Percentiles rank a stretch among this genome's conserved stretches.
Evolutionary conservation across 1,140 invertebrate genomes (phyloP).

Genomic region (Heterodera carotae): DNA sequence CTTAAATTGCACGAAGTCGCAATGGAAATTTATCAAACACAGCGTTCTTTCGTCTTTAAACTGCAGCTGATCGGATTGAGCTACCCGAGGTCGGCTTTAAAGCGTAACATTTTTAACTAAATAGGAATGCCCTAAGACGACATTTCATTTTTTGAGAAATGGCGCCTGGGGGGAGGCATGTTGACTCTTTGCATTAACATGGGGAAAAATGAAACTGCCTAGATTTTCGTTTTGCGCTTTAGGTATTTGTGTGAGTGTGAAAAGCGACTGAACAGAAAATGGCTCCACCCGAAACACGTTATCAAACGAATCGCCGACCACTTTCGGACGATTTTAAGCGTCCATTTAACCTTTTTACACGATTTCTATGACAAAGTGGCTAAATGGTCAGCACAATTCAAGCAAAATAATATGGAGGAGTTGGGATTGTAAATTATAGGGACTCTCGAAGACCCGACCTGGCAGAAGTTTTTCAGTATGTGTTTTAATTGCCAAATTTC

Average conservation of each 20-base stretch:
- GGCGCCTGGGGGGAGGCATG: too few species aligned
- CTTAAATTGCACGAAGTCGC: slow-evolving; percentile 37
- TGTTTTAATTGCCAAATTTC: too few species aligned
- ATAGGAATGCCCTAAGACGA: too few species aligned
- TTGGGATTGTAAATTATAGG: slow-evolving; percentile 27
- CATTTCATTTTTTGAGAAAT: too few species aligned
- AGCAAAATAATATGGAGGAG: too few species aligned
- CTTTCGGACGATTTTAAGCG: slow-evolving; percentile 32
- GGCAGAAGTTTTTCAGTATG: slow-evolving; percentile 34
- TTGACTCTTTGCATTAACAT: too few species aligned
- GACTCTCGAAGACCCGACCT: slow-evolving; percentile 37
- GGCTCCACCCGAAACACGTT: slow-evolving; percentile 27
- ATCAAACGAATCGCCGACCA: slow-evolving; percentile 34
- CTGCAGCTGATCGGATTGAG: slow-evolving; percentile 34
- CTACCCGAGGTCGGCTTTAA: slow-evolving; percentile 17
- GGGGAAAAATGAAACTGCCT: too few species aligned
- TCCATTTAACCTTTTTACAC: slow-evolving; percentile 35
- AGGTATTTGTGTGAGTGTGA: slow-evolving; percentile 32
- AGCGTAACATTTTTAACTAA: slow-evolving; percentile 21
- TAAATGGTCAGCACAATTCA: slow-evolving; percentile 32
- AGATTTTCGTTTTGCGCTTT: slow-evolving; percentile 6
- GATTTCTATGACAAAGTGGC: slow-evolving; percentile 30
- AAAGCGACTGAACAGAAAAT: slow-evolving; percentile 25
- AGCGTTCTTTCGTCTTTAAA: slow-evolving; percentile 35
- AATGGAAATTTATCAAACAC: slow-evolving; percentile 33